Evolutionary conservation across 2,113 vertebrate species (phyloP).

Genomic region (Anguilla rostrata): DNA sequence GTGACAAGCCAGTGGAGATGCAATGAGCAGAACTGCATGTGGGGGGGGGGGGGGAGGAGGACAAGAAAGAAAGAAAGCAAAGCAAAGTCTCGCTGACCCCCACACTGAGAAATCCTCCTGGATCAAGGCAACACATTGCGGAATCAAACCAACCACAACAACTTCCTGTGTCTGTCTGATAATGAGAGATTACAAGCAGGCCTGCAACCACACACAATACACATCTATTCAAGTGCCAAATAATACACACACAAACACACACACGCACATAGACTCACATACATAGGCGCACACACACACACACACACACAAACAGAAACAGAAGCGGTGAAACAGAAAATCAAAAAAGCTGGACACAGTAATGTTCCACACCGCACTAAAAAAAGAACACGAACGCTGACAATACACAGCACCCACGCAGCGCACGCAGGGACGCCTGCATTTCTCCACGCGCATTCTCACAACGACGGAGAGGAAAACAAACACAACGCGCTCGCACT

Average conservation of each 20-base stretch:
- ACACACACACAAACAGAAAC: neutral
- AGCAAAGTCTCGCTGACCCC: conserved; percentile 45
- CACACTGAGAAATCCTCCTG: conserved; percentile 43
- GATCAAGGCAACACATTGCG: conserved; percentile 39
- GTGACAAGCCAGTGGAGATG: conserved; percentile 52
- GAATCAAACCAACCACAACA: conserved; percentile 50
- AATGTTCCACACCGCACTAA: neutral
- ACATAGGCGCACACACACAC: neutral
- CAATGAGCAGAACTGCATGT: conserved; percentile 45
- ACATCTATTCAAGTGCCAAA: too few relatives aligned
- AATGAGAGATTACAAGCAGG: conserved; percentile 54
- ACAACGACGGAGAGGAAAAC: neutral
- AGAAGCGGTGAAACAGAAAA: neutral
- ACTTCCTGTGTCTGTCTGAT: conserved; percentile 47
- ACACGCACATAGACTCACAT: conserved; percentile 10
- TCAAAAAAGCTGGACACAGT: too few relatives aligned
- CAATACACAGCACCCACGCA: neutral
- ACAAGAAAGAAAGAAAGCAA: conserved; percentile 49
- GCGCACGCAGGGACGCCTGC: neutral
- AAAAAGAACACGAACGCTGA: neutral
- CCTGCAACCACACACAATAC: conserved; percentile 21
- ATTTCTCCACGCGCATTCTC: neutral
- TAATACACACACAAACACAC: neutral
- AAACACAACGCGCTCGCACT: neutral
- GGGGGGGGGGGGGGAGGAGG: conserved; percentile 28